Conservation (phyloP, 2,113 vertebrate species). For the Passer montanus region DNA sequence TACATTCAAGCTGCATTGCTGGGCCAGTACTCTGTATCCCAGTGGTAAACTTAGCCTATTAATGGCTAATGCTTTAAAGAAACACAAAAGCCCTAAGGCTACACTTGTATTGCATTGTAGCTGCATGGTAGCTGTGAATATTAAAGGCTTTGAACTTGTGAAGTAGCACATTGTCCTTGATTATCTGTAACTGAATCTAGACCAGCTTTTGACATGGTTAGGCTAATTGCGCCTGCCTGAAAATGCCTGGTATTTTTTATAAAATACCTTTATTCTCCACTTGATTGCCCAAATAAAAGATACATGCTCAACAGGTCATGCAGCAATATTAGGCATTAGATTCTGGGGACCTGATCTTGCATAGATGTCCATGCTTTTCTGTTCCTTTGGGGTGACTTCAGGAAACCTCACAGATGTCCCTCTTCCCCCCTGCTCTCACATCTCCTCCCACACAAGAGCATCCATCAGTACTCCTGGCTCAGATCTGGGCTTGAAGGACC, state of each 20-base stretch:
- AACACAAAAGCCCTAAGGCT: constrained; percentile 56
- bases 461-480: background rate
- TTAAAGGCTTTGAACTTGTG: constrained; percentile 52
- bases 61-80: constrained; percentile 70
- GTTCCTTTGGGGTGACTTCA: background rate
- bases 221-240: background rate
- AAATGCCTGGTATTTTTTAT: background rate
- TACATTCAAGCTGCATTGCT: constrained; percentile 35
- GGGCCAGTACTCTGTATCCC: constrained; percentile 37
- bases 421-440: background rate
- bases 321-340: background rate
- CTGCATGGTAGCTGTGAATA: constrained; percentile 10
- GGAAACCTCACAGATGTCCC: background rate
- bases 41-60: constrained; percentile 59
- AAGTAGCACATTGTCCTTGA: constrained; percentile 42
- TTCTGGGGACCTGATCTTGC: background rate
- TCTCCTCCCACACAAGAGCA: background rate
- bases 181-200: constrained; percentile 33
- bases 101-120: constrained; percentile 41
- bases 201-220: background rate
- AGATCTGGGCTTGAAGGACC: background rate
- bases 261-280: background rate
- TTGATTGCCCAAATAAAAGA: background rate
- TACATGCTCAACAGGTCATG: background rate
- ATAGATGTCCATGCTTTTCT: background rate